Conservation (phyloP, 2,888 invertebrate genomes). For the Ichneumon xanthorius region DNA sequence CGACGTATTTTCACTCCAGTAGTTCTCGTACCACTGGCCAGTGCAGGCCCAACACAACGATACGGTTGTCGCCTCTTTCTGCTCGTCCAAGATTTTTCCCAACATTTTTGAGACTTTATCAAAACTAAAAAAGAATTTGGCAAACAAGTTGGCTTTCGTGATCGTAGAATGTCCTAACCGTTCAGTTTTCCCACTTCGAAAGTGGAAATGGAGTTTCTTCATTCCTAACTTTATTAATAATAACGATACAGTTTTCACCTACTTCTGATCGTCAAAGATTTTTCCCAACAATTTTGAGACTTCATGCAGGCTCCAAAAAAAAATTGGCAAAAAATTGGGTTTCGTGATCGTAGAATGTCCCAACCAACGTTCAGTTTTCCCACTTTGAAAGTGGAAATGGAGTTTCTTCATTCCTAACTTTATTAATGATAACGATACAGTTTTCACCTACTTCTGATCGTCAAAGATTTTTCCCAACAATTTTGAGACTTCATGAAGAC, state of each 20-base stretch:
- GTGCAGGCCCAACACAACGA: neutral
- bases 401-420: no score
- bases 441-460: no score
- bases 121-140: neutral
- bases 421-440: no score
- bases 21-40: neutral
- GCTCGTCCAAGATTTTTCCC: neutral
- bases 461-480: no score
- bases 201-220: no score
- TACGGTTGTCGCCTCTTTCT: neutral
- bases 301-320: neutral
- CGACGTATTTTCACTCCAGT: conserved; percentile 15
- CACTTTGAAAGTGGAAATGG: no score
- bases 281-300: neutral
- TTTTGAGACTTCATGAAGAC: neutral
- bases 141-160: neutral
- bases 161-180: neutral
- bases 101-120: neutral
- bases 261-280: neutral
- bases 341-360: neutral
- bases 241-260: neutral
- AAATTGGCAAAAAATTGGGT: neutral
- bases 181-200: no score
- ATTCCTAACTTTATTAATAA: no score
- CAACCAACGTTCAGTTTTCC: no score